Evolutionary conservation across 2,113 vertebrate species (phyloP), one percentile per base, ranked within the genome.

Genomic region (Elephantulus edwardii): DNA sequence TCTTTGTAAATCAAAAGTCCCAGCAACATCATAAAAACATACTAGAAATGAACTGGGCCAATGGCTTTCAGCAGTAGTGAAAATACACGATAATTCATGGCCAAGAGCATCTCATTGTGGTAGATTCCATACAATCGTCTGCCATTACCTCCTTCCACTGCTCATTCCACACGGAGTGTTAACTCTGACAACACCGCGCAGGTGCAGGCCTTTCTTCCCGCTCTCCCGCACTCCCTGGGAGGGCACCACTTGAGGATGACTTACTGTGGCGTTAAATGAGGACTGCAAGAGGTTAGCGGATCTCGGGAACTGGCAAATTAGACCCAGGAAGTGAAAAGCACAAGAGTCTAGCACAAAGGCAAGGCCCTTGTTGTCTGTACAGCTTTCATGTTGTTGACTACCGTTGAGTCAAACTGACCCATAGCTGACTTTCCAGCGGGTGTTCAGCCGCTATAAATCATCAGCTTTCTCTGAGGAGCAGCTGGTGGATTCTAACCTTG

Each of bases 1-100:
- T 5, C 52, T 82, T 83, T 92, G 84, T 56, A 93, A 91, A 93
- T 88, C 89, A 75, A 80, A 90, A 76, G 60, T 33, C 48, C 54
- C 48, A 50, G 50, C 24, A 26, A 33, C 68, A 54, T 70, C 85
- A 80, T 87, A 78, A 74, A 95, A 91, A 26, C 50, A 4, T 42
- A 14, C 40, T 58, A 13, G 44, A 85, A 74, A 62, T 68, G 74
- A 83, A 76, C 52, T 33, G 54, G 72, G 66, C 52, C 62, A 71
- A 33, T 26, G 66, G n/a, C 42, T 90, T 88, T 46, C 13, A 64
- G 90, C 28, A 56, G 40, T 58, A 13, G 4, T 13, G 7, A 58
- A 64, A 79, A 26, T 26, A 14, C 38, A 3, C 26, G 46, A 80
- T 44, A 62, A 16, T 16, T 66, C 24, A 42, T 26, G 66, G 42